Percentiles rank a stretch among this genome's conserved stretches.
Evolutionary conservation across 2,113 vertebrate species (phyloP).

Genomic region (Cromileptes altivelis): DNA sequence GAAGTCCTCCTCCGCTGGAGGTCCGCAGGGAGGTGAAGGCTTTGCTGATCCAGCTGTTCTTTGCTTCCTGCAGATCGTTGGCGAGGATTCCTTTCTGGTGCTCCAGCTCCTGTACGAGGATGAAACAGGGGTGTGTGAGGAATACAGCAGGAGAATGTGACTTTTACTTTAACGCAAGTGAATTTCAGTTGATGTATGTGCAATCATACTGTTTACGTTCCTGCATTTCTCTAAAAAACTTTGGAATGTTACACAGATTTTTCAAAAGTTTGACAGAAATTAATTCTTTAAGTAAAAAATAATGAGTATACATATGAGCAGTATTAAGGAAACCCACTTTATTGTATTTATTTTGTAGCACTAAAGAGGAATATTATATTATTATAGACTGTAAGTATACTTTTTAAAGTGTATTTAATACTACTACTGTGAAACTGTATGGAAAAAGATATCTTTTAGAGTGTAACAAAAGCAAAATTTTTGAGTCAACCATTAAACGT

Average conservation of each 20-base stretch:
- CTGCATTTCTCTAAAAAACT: not conserved
- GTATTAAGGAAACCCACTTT: not conserved
- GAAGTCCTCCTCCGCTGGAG: conserved; percentile 69
- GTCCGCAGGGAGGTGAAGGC: conserved; percentile 94
- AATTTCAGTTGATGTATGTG: not conserved
- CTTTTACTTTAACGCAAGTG: not conserved
- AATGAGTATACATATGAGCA: not conserved
- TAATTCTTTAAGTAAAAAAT: not conserved
- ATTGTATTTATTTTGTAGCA: too few relatives aligned
- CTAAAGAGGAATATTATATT: too few relatives aligned
- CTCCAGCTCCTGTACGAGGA: conserved; percentile 89
- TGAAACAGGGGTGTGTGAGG: not conserved
- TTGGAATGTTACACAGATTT: not conserved
- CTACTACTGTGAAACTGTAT: too few relatives aligned
- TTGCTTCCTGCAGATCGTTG: conserved; percentile 93
- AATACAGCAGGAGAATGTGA: not conserved
- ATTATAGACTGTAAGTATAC: too few relatives aligned
- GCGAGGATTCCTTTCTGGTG: conserved; percentile 91
- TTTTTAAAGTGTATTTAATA: too few relatives aligned
- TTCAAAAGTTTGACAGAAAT: not conserved
- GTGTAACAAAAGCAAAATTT: too few relatives aligned
- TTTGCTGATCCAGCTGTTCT: conserved; percentile 97
- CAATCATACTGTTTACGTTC: not conserved
- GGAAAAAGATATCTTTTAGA: too few relatives aligned
- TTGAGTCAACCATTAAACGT: too few relatives aligned